Percentiles rank a stretch among this genome's conserved stretches.
These are phyloP conservation scores for Columba livia DNA, from an alignment of 2,113 vertebrate genomes.

Conservation along the genomic window DNA sequence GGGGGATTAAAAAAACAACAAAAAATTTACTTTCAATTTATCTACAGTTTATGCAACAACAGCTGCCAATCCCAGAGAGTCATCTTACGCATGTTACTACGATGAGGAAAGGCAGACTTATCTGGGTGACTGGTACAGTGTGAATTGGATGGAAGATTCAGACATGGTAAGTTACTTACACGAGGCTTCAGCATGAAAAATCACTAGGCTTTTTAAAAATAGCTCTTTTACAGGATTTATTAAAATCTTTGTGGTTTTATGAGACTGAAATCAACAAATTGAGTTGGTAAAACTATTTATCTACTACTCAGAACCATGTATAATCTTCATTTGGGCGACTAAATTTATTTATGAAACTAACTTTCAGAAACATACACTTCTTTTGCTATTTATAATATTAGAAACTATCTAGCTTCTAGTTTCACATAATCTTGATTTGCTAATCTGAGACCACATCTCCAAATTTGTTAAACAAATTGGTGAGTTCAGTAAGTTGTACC, in stretches of 20 bases:
- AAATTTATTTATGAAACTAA: not conserved
- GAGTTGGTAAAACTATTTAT: not conserved
- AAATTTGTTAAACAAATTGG: not conserved
- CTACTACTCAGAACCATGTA: not conserved
- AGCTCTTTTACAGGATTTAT: not conserved
- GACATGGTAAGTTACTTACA: conserved; percentile 80
- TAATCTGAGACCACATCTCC: not conserved
- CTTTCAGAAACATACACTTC: not conserved
- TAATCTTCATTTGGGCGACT: not conserved
- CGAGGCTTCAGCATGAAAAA: not conserved
- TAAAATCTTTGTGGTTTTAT: not conserved
- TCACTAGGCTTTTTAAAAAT: not conserved
- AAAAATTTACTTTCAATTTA: not conserved
- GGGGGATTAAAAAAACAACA: not conserved
- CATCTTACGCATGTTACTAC: conserved; percentile 95
- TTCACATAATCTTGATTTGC: not conserved
- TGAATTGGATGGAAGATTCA: conserved; percentile 99
- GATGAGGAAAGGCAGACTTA: conserved; percentile 89
- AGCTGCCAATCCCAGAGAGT: conserved; percentile 87
- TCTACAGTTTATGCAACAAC: conserved; percentile 92
- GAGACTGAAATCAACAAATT: not conserved
- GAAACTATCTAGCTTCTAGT: not conserved
- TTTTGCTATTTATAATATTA: not conserved
- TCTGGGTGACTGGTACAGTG: conserved; percentile 97
- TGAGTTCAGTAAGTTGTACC: not conserved